Percentiles rank a stretch among this genome's conserved stretches.
Conservation (phyloP, 2,888 invertebrate species). For the Amiota minor region DNA sequence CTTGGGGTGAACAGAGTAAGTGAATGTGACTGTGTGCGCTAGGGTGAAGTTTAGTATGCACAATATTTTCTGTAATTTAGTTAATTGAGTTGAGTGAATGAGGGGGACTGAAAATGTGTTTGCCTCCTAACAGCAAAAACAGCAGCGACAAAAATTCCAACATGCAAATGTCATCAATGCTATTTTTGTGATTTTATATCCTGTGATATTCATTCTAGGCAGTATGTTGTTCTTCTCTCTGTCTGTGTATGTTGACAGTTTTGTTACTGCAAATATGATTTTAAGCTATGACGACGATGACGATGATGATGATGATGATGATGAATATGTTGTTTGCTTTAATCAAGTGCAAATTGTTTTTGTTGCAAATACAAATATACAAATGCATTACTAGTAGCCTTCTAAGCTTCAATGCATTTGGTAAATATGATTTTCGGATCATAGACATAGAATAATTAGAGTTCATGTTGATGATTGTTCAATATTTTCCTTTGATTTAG, state of each 20-base stretch:
- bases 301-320: no score
- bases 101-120: background rate
- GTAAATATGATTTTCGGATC: no score
- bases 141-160: background rate
- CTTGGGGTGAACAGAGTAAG: no score
- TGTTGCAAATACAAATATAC: background rate
- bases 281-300: background rate
- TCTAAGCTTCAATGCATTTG: no score
- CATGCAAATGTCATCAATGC: constrained; percentile 12
- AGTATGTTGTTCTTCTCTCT: background rate
- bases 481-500: constrained; percentile 1
- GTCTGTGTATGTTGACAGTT: background rate
- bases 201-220: background rate
- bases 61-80: constrained; percentile 10
- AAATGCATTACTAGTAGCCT: background rate
- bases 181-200: background rate
- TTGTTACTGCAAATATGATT: background rate
- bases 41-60: no score
- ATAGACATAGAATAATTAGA: no score
- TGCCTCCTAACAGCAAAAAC: background rate
- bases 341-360: background rate
- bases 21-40: no score
- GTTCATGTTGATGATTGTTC: background rate
- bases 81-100: constrained; percentile 13
- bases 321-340: constrained; percentile 1